Evolutionary conservation across 2,797 vertebrate species (phyloP).

Genomic region (Rhynchonycteris naso): DNA sequence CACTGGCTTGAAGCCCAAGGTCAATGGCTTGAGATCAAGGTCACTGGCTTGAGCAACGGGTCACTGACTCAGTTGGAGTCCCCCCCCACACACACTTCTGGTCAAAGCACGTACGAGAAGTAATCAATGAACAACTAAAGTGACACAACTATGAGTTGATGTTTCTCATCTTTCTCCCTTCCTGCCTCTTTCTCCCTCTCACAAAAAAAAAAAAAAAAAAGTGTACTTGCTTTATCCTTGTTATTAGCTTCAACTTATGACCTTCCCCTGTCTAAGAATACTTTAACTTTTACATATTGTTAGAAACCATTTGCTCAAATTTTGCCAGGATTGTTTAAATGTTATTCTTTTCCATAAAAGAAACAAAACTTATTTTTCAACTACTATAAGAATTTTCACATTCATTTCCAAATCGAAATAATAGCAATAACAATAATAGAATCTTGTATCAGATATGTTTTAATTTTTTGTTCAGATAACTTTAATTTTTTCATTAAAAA

Average conservation of each 20-base stretch:
- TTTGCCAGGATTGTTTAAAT: not conserved
- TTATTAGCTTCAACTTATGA: not conserved
- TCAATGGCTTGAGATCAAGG: too few species aligned
- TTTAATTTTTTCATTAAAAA: not conserved
- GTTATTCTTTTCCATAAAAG: constrained; percentile 19
- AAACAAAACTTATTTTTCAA: not conserved
- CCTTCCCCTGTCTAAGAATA: not conserved
- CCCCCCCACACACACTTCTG: too few species aligned
- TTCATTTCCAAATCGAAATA: not conserved
- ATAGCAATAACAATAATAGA: not conserved
- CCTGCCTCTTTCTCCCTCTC: too few species aligned
- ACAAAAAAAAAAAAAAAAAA: not conserved
- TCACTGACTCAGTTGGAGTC: too few species aligned
- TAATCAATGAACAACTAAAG: too few species aligned
- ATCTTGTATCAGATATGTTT: not conserved
- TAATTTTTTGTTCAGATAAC: constrained; percentile 4
- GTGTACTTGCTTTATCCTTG: not conserved
- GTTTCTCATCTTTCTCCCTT: too few species aligned
- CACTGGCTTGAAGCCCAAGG: too few species aligned
- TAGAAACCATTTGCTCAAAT: not conserved
- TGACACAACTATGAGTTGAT: too few species aligned
- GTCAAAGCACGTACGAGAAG: too few species aligned
- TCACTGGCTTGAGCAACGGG: too few species aligned
- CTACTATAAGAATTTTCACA: not conserved
- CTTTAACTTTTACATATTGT: not conserved